These are phyloP conservation scores for Acrocephalus scirpaceus DNA, from an alignment of 2,797 vertebrate species.

Conservation along the genomic window DNA sequence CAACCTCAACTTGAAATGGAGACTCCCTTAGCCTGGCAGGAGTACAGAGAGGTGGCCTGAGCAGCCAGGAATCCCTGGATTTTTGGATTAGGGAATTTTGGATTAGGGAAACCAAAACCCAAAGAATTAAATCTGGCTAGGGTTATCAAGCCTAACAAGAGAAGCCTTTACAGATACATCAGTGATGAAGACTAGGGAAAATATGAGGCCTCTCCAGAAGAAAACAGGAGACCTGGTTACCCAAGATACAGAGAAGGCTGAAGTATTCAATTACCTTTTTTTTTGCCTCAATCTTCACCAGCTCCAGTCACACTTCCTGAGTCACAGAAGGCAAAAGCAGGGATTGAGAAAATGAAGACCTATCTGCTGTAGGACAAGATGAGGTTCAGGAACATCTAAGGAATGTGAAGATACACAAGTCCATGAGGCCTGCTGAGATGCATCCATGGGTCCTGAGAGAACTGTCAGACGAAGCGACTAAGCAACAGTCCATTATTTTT, in stretches of 20 bases:
- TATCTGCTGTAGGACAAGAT: background rate
- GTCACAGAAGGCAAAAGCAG: background rate
- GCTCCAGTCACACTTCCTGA: background rate
- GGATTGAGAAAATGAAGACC: background rate
- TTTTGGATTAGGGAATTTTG: too few species aligned
- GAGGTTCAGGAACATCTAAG: background rate
- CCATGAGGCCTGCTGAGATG: background rate
- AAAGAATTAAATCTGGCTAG: background rate
- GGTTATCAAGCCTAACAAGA: background rate
- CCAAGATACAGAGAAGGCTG: background rate
- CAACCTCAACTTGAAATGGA: background rate
- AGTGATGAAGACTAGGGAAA: background rate
- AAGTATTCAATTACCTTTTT: background rate
- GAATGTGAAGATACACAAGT: background rate
- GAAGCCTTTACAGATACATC: background rate
- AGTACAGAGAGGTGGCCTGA: background rate
- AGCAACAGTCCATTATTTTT: background rate
- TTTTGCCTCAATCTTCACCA: background rate
- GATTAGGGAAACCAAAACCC: background rate
- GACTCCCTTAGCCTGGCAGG: background rate
- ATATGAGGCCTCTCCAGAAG: background rate
- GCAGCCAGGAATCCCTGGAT: background rate
- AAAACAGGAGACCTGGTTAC: background rate
- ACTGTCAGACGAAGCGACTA: background rate
- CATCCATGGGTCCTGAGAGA: fast-evolving